A percentile compares a stretch with the other conserved stretches of the same genome.
These are phyloP conservation scores for Lasioglossum calceatum DNA, from an alignment of 2,888 invertebrate genomes.

Conservation along the genomic window DNA sequence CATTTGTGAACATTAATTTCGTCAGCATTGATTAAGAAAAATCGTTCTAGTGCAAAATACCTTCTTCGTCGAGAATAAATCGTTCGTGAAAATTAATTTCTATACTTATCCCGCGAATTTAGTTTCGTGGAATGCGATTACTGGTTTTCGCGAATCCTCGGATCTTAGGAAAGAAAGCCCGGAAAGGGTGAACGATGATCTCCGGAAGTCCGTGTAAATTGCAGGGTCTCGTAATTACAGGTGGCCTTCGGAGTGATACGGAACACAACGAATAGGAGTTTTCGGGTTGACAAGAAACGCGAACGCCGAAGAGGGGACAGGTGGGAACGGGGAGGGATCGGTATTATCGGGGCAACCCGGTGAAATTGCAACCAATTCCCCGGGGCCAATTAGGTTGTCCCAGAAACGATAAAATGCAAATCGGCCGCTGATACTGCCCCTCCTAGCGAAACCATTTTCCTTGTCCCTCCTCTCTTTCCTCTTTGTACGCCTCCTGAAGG, in stretches of 20 bases:
- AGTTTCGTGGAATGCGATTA: slow-evolving; percentile 29
- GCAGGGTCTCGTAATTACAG: slow-evolving; percentile 28
- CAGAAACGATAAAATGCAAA: slow-evolving; percentile 66
- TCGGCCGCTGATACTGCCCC: slow-evolving; percentile 64
- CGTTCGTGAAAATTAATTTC: no score
- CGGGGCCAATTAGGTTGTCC: slow-evolving; percentile 72
- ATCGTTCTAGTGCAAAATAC: no score
- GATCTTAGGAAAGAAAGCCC: background rate
- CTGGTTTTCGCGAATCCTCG: slow-evolving; percentile 23
- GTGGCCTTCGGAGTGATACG: slow-evolving; percentile 30
- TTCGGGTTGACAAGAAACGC: slow-evolving; percentile 46
- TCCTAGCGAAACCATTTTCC: slow-evolving; percentile 46
- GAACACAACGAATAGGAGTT: slow-evolving; percentile 2
- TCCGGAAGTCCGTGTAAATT: slow-evolving; percentile 45
- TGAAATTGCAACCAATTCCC: slow-evolving; percentile 71
- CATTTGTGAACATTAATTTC: no score
- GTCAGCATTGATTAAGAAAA: no score
- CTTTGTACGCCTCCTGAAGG: background rate
- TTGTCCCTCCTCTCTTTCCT: background rate
- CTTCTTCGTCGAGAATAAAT: no score
- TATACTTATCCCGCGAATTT: background rate
- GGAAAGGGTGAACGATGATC: background rate
- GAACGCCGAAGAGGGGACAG: background rate
- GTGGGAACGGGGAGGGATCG: background rate
- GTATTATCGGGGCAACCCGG: slow-evolving; percentile 39